Conservation (phyloP, 2,888 invertebrate species). For the Mamestra brassicae region DNA sequence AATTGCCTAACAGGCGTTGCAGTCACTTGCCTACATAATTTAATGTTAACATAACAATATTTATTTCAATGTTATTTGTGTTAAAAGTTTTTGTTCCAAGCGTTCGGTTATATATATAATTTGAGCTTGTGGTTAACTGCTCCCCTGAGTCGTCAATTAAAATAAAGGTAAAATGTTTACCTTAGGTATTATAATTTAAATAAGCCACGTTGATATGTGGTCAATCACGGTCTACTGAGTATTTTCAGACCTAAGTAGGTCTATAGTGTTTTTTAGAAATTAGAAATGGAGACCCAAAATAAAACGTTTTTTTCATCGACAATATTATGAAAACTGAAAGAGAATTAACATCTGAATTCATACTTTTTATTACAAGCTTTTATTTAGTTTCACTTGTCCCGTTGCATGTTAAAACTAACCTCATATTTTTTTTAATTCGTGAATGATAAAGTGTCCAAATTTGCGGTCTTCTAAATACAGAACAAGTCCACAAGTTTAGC, state of each 20-base stretch:
- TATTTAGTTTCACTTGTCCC: too few relatives aligned
- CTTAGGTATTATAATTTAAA: constrained; percentile 11
- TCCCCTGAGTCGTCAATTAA: constrained; percentile 17
- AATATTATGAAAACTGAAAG: too few relatives aligned
- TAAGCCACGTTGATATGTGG: neutral
- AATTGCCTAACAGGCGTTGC: too few relatives aligned
- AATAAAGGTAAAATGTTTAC: constrained; percentile 15
- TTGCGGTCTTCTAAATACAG: too few relatives aligned
- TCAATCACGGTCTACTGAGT: neutral
- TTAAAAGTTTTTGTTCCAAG: neutral
- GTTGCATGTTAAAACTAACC: too few relatives aligned
- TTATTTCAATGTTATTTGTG: constrained; percentile 1
- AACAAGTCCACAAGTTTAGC: too few relatives aligned
- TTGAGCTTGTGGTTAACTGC: constrained; percentile 6
- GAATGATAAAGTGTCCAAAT: too few relatives aligned
- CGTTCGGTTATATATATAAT: constrained; percentile 24
- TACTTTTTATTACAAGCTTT: too few relatives aligned
- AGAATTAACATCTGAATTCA: too few relatives aligned
- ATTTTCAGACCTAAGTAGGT: neutral
- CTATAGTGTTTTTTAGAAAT: neutral
- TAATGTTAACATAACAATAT: constrained; percentile 19
- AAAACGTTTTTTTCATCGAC: too few relatives aligned
- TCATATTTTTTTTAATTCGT: too few relatives aligned
- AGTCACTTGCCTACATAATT: neutral
- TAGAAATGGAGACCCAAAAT: too few relatives aligned